Conservation (phyloP, 1,140 invertebrate species). For the Cotesia vestalis region DNA sequence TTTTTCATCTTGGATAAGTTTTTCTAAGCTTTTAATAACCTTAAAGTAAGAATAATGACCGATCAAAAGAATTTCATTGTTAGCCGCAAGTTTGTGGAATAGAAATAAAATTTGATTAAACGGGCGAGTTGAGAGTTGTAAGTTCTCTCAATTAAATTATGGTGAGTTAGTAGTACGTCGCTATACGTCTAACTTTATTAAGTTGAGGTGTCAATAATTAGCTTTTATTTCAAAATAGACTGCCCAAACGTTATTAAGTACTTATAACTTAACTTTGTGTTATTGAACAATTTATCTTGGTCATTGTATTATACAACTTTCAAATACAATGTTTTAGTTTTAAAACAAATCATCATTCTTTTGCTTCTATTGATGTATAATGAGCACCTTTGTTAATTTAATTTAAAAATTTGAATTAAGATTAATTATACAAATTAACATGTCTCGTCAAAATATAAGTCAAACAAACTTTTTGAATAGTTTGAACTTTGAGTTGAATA, state of each 20-base stretch:
- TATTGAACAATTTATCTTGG: neutral
- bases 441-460: too few species aligned
- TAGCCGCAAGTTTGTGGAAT: neutral
- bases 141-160: constrained; percentile 30
- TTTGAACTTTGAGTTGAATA: too few species aligned
- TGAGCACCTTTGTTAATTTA: too few species aligned
- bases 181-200: constrained; percentile 21
- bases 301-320: too few species aligned
- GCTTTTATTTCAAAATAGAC: constrained; percentile 20
- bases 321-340: too few species aligned
- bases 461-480: too few species aligned
- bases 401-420: too few species aligned
- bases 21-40: neutral
- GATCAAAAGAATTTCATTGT: neutral
- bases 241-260: neutral
- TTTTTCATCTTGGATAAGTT: neutral
- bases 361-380: too few species aligned
- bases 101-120: constrained; percentile 3
- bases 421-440: too few species aligned
- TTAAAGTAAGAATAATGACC: too few species aligned
- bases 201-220: constrained; percentile 28
- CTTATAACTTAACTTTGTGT: neutral
- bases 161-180: constrained; percentile 11
- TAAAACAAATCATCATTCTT: too few species aligned
- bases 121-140: constrained; percentile 7